phyloP scores from a whole-genome alignment of 2,113 vertebrate species.

The Petroica traversi region DNA sequence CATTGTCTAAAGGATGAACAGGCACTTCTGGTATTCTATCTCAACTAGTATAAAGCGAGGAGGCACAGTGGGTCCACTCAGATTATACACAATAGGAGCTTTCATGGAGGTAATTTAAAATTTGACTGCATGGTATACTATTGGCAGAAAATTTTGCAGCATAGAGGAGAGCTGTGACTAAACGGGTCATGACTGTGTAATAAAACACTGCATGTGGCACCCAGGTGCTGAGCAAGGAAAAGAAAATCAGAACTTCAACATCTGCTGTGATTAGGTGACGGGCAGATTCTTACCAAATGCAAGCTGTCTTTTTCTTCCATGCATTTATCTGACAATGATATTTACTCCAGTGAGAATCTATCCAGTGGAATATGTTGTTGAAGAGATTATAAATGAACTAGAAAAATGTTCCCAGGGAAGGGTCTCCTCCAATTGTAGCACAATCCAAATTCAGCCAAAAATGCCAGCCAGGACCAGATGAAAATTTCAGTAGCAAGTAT shows the following conservation, averaged over 20 bases:
- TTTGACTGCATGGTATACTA: not conserved
- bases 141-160: not conserved
- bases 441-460: not conserved
- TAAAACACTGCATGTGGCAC: not conserved
- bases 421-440: not conserved
- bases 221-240: not conserved
- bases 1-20: not conserved
- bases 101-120: not conserved
- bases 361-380: not conserved
- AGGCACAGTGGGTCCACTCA: not conserved
- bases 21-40: not conserved
- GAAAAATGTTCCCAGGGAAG: not conserved
- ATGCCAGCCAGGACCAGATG: not conserved
- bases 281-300: not conserved
- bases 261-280: not conserved
- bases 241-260: not conserved
- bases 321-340: not conserved
- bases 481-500: not conserved
- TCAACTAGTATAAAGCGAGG: not conserved
- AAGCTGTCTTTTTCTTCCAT: not conserved
- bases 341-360: not conserved
- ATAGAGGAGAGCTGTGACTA: not conserved
- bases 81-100: not conserved
- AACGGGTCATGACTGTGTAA: not conserved
- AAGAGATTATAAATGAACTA: not conserved